Percentiles rank a stretch among this genome's conserved stretches.
These are phyloP conservation scores for Karalla daura DNA, from an alignment of 2,797 vertebrate genomes.

Conservation along the genomic window DNA sequence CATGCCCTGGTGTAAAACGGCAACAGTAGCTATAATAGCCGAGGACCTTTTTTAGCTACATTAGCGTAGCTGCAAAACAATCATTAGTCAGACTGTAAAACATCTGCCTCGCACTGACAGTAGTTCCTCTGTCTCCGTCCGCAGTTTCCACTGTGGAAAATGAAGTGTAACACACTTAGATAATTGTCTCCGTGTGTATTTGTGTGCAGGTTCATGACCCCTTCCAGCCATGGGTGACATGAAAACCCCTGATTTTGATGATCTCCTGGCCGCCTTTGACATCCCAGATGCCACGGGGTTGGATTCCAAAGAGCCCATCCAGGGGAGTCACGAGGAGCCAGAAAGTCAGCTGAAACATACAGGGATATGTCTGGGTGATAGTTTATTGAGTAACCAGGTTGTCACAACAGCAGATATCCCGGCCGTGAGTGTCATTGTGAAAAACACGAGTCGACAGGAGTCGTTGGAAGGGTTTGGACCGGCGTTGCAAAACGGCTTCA, in stretches of 20 bases:
- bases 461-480: slow-evolving; percentile 84
- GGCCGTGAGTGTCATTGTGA: slow-evolving; percentile 95
- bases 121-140: background rate
- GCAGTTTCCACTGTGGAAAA: background rate
- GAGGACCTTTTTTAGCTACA: slow-evolving; percentile 1
- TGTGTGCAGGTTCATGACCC: slow-evolving; percentile 76
- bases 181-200: slow-evolving; percentile 10
- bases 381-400: slow-evolving; percentile 84
- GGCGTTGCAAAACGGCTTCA: slow-evolving; percentile 92
- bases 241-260: slow-evolving; percentile 99
- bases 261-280: slow-evolving; percentile 98
- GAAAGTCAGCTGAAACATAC: slow-evolving; percentile 90
- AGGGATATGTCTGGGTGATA: slow-evolving; percentile 89
- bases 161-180: background rate
- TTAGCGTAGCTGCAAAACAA: slow-evolving; percentile 8
- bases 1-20: background rate
- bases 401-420: slow-evolving; percentile 85
- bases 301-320: slow-evolving; percentile 94
- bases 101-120: background rate
- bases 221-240: slow-evolving; percentile 96
- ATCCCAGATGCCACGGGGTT: slow-evolving; percentile 97
- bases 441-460: slow-evolving; percentile 95
- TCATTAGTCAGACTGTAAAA: background rate
- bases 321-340: slow-evolving; percentile 88
- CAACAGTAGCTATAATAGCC: background rate